Evolutionary conservation across 2,888 invertebrate species (phyloP).

Genomic region (Agonopterix heracliana): DNA sequence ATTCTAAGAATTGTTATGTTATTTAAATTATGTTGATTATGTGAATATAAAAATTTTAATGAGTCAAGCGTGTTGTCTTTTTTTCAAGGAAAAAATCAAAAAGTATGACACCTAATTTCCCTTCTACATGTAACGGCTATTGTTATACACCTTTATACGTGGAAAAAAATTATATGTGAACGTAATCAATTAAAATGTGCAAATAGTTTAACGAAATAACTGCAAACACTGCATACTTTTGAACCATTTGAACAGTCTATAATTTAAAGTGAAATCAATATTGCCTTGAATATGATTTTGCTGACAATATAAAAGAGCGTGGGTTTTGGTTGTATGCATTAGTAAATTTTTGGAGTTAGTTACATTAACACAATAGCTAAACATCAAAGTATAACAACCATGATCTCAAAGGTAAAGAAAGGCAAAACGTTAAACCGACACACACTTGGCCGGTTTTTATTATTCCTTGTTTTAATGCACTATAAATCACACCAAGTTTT

Average conservation of each 20-base stretch:
- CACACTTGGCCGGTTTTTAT: no score
- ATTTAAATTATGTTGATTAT: background rate
- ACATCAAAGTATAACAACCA: conserved; percentile 24
- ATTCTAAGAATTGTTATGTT: background rate
- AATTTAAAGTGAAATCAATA: conserved; percentile 58
- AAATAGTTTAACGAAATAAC: conserved; percentile 46
- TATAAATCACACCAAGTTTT: no score
- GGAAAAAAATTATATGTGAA: no score
- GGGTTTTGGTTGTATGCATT: conserved; percentile 44
- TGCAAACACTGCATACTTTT: conserved; percentile 37
- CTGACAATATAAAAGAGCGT: conserved; percentile 63
- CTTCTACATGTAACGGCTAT: no score
- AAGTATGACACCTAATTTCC: no score
- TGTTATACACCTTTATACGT: no score
- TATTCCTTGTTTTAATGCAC: no score
- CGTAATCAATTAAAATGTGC: background rate
- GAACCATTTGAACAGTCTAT: conserved; percentile 39
- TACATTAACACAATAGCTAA: conserved; percentile 29
- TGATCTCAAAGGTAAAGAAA: conserved; percentile 55
- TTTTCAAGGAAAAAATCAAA: no score
- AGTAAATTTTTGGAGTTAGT: conserved; percentile 41
- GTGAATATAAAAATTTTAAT: no score
- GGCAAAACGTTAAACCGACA: no score
- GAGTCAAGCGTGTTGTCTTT: no score
- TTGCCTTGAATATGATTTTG: conserved; percentile 54